Evolutionary conservation across 2,888 invertebrate species (phyloP), one percentile per base, ranked within the genome.

Genomic region (Oligia strigilis): DNA sequence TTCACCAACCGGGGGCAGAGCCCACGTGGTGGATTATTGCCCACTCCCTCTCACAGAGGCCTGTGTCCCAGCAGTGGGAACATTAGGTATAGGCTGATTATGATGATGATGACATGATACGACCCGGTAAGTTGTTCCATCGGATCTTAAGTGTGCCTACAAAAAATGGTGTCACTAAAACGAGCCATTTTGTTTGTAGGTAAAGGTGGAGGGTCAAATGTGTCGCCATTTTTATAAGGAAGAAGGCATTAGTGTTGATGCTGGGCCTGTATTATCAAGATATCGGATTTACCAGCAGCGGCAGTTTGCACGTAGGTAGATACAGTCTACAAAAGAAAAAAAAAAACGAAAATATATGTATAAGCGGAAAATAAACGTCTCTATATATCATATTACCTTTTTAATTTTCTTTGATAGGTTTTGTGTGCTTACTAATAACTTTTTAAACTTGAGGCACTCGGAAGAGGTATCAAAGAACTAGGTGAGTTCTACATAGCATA

Each of bases 191-290:
- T 64, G 64, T 69, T 40, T 69, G 52, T 67, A 43, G 17, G 29
- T 29, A 29, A 29, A 72, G 36, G 60, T n/a, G 40, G 58, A 80
- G 69, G 69, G 81, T 80, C 14, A 70, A 85, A 73, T 58, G 72
- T 70, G 29, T 71, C 65, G 43, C 62, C 73, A 73, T 40, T 73
- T 58, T 83, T 76, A 66, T 70, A 86, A 66, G 29, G 72, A 73
- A 67, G 73, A 64, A 75, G 29, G 77, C 74, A 74, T 86, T 86
- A 86, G 70, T 65, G 78, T 75, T 73, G 65, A 75, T 58, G 66
- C 76, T 80, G 62, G 69, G 86, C 65, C 72, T 75, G 78, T 73
- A 79, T 72, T 79, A 79, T 83, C 78, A 78, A 82, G 82, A 80
- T 87, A 87, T 88, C 74, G 77, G 77, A 72, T 87, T 83, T 79